A percentile compares a stretch with the other conserved stretches of the same genome.
Evolutionary conservation across 2,113 vertebrate genomes (phyloP).

Genomic region (Cynopterus brachyotis): DNA sequence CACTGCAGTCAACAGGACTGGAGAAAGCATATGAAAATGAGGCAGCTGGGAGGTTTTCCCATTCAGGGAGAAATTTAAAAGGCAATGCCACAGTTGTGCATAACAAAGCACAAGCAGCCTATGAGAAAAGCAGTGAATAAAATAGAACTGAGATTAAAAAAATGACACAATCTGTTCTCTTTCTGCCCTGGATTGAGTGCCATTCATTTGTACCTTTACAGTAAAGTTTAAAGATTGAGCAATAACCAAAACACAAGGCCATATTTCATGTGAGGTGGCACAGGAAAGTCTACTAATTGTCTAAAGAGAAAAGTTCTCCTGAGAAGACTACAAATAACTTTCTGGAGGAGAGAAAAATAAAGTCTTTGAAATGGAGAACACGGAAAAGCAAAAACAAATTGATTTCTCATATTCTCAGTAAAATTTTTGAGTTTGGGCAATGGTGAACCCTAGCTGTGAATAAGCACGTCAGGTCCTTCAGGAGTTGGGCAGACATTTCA

Average conservation of each 20-base stretch:
- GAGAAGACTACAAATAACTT: neutral
- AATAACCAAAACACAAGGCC: neutral
- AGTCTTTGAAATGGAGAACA: neutral
- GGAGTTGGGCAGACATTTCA: neutral
- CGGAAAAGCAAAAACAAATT: neutral
- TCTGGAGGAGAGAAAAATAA: constrained; percentile 1
- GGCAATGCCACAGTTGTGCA: neutral
- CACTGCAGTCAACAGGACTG: neutral
- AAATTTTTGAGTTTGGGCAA: neutral
- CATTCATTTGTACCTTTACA: neutral
- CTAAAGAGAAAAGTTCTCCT: neutral
- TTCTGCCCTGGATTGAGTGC: neutral
- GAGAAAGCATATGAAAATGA: neutral
- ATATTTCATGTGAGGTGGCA: neutral
- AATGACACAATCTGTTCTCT: neutral
- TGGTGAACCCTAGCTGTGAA: neutral
- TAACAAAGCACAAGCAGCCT: neutral
- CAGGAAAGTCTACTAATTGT: neutral
- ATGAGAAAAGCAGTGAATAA: neutral
- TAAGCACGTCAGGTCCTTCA: neutral
- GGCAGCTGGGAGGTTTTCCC: neutral
- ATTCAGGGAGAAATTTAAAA: neutral
- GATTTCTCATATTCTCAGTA: neutral
- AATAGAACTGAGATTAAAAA: neutral
- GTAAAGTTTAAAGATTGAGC: neutral